Evolutionary conservation across 2,113 vertebrate species (phyloP), one percentile per base, ranked within the genome.

Genomic region (Australoheros scitulus): DNA sequence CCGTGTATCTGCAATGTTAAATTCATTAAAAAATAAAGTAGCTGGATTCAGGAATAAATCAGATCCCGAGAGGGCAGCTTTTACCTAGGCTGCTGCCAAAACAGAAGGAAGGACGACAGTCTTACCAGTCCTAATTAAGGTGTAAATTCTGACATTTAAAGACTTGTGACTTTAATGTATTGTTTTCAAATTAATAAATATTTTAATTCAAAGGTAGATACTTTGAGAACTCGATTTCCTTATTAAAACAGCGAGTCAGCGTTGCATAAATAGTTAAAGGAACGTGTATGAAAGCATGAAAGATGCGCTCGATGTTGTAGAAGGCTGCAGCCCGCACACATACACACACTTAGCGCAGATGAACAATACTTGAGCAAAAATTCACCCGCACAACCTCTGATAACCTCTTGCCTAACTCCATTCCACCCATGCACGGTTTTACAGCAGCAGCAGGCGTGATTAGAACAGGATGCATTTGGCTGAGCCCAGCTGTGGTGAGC

Each of bases 11-110:
- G 81, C 20, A 18, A 90, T 60, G 87, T 83, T 79, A 55, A 76
- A 86, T 76, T 89, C 87, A 92, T 89, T 72, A 88, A 91, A 88
- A 86, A 88, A 47, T 90, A 76, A 90, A 61, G 83, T 75, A 75
- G 34, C 57, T 20, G 43, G 81, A n/a, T 72, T 72, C 47, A 72
- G 87, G 76, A 90, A 89, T 90, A 87, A 60, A 75, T 52, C 14
- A 1, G 9, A 55, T 64, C 74, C 77, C 74, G 9, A 11, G 82
- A 77, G 80, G 36, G 5, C 3, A 22, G 50, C 64, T 63, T 70
- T 76, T 6, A 70, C 64, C 29, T 32, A n/a, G 7, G 47, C 60
- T 52, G 20, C 38, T 36, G 61, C 29, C 32, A 38, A 70, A 86
- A 72, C 50, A 17, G 47, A 58, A 64, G 29, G 38, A 18, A 15